Percentiles rank a stretch among this genome's conserved stretches.
Conservation (phyloP, 2,888 invertebrate species). For the Lepidocyrtoides sp. region DNA sequence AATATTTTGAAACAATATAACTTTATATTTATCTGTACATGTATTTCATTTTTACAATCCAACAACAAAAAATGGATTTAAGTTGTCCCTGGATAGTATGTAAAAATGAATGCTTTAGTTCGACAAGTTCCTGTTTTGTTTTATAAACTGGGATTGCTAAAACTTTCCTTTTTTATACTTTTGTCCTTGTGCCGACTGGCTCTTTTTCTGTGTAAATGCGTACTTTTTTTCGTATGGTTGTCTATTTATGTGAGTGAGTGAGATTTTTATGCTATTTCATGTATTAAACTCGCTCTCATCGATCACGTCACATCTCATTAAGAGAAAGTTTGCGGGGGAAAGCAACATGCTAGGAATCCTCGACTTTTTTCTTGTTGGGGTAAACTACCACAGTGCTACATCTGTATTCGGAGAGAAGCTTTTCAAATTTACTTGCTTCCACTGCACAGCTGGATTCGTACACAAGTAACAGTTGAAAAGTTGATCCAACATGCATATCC, state of each 20-base stretch:
- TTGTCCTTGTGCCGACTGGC: conserved; percentile 25
- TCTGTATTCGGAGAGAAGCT: background rate
- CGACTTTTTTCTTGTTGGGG: background rate
- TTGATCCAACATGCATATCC: conserved; percentile 22
- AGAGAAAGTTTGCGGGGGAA: conserved; percentile 62
- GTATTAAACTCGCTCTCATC: conserved; percentile 61
- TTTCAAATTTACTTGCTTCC: background rate
- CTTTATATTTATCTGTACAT: background rate
- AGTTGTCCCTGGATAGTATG: conserved; percentile 56
- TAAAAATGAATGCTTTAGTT: conserved; percentile 4
- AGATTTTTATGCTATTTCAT: background rate
- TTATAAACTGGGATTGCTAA: background rate
- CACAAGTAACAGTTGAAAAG: background rate
- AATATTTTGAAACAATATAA: background rate
- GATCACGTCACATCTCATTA: conserved; percentile 74
- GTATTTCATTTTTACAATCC: background rate
- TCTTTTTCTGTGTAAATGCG: background rate
- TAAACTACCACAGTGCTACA: background rate
- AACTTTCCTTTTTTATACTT: background rate
- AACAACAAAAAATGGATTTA: conserved; percentile 49
- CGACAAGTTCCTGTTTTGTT: conserved; percentile 46
- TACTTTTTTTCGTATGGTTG: background rate
- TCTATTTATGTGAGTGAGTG: background rate
- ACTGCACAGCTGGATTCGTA: background rate
- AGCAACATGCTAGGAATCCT: conserved; percentile 45